Conservation (phyloP, 2,888 invertebrate genomes). For the Ommatoiulus sabulosus region DNA sequence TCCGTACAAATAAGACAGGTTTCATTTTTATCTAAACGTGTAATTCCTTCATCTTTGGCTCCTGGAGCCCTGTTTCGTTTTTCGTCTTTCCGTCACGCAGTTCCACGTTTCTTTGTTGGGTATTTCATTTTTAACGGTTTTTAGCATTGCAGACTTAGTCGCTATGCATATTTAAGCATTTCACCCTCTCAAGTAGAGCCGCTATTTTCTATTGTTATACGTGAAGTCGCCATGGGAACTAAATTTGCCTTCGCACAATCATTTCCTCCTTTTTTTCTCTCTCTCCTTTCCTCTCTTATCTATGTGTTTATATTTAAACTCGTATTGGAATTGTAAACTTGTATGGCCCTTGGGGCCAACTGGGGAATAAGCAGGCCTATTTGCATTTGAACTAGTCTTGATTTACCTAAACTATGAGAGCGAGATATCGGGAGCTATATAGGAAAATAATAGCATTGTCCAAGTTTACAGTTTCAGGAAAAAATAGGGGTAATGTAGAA, state of each 20-base stretch:
- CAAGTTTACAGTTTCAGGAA: constrained; percentile 9
- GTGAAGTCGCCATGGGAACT: constrained; percentile 32
- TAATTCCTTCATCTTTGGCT: neutral
- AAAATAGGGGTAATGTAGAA: neutral
- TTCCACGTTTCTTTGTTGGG: neutral
- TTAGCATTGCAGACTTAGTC: constrained; percentile 31
- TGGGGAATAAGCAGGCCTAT: constrained; percentile 45
- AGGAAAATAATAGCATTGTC: constrained; percentile 16
- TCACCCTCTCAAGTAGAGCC: neutral
- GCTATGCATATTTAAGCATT: constrained; percentile 23
- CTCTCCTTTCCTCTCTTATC: constrained; percentile 3
- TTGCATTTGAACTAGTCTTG: constrained; percentile 48
- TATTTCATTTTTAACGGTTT: constrained; percentile 31
- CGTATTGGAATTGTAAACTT: constrained; percentile 48
- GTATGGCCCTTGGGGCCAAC: constrained; percentile 48
- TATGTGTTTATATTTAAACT: constrained; percentile 44
- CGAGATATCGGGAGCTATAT: neutral
- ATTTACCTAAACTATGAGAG: constrained; percentile 41
- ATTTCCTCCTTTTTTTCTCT: constrained; percentile 46
- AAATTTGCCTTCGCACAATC: constrained; percentile 47
- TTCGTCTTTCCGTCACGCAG: neutral
- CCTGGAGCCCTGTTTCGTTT: neutral
- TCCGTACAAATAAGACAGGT: neutral
- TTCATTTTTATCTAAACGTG: neutral
- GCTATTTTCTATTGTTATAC: constrained; percentile 41